These are phyloP conservation scores for Gymnogyps californianus DNA, from an alignment of 2,113 vertebrate species.

Conservation along the genomic window DNA sequence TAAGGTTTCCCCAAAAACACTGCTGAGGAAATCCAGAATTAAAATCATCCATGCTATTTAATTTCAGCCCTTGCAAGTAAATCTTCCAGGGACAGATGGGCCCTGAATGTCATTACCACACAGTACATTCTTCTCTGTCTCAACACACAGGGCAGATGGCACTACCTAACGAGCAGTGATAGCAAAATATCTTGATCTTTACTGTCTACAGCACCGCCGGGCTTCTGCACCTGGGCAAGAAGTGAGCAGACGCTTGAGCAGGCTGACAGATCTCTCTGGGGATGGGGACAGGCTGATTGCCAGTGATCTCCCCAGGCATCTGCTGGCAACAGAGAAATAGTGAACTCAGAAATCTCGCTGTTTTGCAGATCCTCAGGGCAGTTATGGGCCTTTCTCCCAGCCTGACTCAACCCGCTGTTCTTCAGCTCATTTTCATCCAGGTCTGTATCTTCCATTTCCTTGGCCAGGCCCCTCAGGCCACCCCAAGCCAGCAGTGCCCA, in stretches of 20 bases:
- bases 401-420: not conserved
- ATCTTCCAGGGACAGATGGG: not conserved
- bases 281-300: not conserved
- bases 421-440: not conserved
- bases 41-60: not conserved
- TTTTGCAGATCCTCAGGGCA: not conserved
- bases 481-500: not conserved
- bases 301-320: not conserved
- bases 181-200: not conserved
- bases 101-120: not conserved
- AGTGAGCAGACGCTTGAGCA: not conserved
- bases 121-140: not conserved
- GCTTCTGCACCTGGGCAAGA: not conserved
- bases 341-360: not conserved
- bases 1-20: not conserved
- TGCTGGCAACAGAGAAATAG: not conserved
- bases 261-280: not conserved
- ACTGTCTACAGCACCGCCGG: accelerated
- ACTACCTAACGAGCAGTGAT: not conserved
- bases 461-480: not conserved
- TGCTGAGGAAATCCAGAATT: not conserved
- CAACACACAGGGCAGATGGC: not conserved
- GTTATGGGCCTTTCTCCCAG: not conserved
- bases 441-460: not conserved
- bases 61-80: not conserved